Base-by-base conservation (phyloP, 1,140 invertebrate species). In the Drosophila albomicans region DNA sequence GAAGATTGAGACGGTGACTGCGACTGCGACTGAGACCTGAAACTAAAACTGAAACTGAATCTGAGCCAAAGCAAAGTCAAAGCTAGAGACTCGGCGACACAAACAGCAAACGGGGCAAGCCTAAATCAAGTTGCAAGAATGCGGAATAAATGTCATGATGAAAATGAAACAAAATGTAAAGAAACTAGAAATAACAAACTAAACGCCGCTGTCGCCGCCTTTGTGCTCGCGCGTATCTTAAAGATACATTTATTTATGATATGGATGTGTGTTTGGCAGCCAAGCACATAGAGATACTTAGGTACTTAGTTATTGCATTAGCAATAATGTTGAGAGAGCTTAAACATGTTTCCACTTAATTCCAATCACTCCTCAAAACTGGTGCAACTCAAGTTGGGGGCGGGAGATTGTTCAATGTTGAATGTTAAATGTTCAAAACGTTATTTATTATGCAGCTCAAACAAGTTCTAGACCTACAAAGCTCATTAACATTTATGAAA, bases 41-140 rank as follows among this genome's bases (percentile, higher is more conserved):
- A 45, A 43, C 38, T 69, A 57, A 61, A 62, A 56, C 20, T 48
- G n/a, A 61, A 46, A 15, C 15, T 15, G 20, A 61, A 48, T 43
- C 38, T 59, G 20, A 46, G 45, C 32, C 41, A 16, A 20, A 56
- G 35, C 15, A 20, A 45, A 67, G 52, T 28, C 41, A 32, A 49
- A 58, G 52, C 35, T 48, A 8, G 16, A 48, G 46, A 48, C 54
- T 57, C 20, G 69, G 74, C 74, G 62, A 66, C 69, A 70, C 61
- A 16, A 65, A 59, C 67, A 70, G 58, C 59, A 69, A 20, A 10
- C 41, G 65, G 41, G 41, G 41, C 41, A 87, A 82, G 84, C 84
- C 80, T 88, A 88, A 87, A 88, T 84, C 80, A 80, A 88, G 85
- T 90, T 89, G 81, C 78, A 89, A 89, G 86, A 89, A 89, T 89